Percentiles rank a stretch among this genome's conserved stretches.
Evolutionary conservation across 2,888 invertebrate species (phyloP).

Genomic region (Conops quadrifasciatus): DNA sequence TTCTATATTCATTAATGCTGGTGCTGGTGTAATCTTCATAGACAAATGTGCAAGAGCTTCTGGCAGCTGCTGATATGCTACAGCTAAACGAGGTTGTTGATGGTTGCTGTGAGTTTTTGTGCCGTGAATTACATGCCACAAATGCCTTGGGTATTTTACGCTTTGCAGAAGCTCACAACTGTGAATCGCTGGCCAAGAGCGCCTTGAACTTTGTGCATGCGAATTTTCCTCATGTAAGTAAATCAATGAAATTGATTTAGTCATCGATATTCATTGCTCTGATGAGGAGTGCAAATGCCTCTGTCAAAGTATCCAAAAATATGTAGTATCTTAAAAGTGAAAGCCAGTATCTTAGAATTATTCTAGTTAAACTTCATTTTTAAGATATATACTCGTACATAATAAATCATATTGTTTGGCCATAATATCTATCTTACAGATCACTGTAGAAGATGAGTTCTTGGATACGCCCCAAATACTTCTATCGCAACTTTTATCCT

Average conservation of each 20-base stretch:
- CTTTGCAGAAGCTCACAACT: constrained; percentile 90
- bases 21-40: constrained; percentile 39
- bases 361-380: too few relatives aligned
- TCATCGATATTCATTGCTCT: too few relatives aligned
- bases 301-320: too few relatives aligned
- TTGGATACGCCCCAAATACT: constrained; percentile 81
- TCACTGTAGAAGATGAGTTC: constrained; percentile 82
- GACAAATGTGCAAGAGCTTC: constrained; percentile 86
- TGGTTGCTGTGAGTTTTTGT: constrained; percentile 85
- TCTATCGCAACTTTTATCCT: constrained; percentile 79
- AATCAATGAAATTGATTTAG: neutral
- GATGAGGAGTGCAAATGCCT: too few relatives aligned
- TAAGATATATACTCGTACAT: too few relatives aligned
- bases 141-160: constrained; percentile 91
- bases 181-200: constrained; percentile 77
- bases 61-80: constrained; percentile 91
- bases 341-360: too few relatives aligned
- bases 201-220: constrained; percentile 84
- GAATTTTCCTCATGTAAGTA: constrained; percentile 81
- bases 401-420: too few relatives aligned
- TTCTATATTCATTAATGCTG: neutral
- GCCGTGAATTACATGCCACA: constrained; percentile 83
- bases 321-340: too few relatives aligned
- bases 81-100: constrained; percentile 84
- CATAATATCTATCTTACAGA: constrained; percentile 46